Percentiles rank a stretch among this genome's conserved stretches.
Conservation (phyloP, 2,888 invertebrate genomes). For the Dasypogon diadema region DNA sequence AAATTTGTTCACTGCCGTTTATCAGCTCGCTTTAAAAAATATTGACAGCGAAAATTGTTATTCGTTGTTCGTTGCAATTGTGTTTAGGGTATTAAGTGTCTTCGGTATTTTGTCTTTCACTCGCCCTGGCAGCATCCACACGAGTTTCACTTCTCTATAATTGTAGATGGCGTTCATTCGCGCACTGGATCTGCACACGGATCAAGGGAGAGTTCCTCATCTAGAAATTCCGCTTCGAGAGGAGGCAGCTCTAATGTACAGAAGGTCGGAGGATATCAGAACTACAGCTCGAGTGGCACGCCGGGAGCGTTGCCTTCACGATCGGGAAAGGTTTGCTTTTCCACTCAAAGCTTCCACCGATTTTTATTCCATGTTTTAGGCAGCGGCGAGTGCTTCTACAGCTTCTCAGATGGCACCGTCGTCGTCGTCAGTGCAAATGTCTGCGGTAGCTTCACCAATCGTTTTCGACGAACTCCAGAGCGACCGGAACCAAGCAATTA, state of each 20-base stretch:
- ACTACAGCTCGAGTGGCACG: slow-evolving; percentile 58
- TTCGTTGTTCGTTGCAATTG: too few species aligned
- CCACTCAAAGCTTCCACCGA: not conserved
- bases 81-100: too few species aligned
- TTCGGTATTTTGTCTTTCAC: too few species aligned
- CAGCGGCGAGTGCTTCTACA: too few species aligned
- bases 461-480: slow-evolving; percentile 60
- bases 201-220: slow-evolving; percentile 68
- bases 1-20: too few species aligned
- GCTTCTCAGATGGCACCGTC: too few species aligned
- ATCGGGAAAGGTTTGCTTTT: slow-evolving; percentile 1
- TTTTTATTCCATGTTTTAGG: too few species aligned
- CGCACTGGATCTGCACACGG: slow-evolving; percentile 74
- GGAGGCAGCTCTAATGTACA: slow-evolving; percentile 62
- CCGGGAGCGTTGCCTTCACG: slow-evolving; percentile 54
- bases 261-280: slow-evolving; percentile 68
- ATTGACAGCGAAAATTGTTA: too few species aligned
- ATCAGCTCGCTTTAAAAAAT: too few species aligned
- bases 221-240: slow-evolving; percentile 61
- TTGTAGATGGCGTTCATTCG: slow-evolving; percentile 70
- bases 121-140: too few species aligned
- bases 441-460: slow-evolving; percentile 59
- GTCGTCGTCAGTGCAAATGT: slow-evolving; percentile 56
- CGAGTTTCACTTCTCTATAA: too few species aligned
- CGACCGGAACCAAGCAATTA: slow-evolving; percentile 60